These are phyloP conservation scores for Grallaria varia DNA, from an alignment of 2,113 vertebrate species.

Conservation along the genomic window DNA sequence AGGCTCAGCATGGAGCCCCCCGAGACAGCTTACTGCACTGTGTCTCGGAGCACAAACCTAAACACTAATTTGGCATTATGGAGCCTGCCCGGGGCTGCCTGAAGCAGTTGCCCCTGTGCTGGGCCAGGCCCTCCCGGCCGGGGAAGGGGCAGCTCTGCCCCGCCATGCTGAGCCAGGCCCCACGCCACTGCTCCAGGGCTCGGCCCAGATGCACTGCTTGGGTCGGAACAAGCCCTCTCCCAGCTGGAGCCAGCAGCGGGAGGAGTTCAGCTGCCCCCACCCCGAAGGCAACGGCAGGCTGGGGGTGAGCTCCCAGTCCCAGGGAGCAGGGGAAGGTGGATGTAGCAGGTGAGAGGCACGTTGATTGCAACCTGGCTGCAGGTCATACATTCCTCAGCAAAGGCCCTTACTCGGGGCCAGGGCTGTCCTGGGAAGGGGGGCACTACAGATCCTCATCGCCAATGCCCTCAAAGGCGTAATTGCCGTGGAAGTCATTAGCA, in stretches of 20 bases:
- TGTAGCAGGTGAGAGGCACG: slow-evolving; percentile 48
- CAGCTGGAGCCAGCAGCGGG: slow-evolving; percentile 48
- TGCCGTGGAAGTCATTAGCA: slow-evolving; percentile 91
- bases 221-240: slow-evolving; percentile 5
- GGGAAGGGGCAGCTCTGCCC: neutral
- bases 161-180: neutral
- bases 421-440: neutral
- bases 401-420: neutral
- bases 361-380: slow-evolving; percentile 51
- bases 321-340: slow-evolving; percentile 8
- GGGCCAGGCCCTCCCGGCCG: neutral
- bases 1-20: neutral
- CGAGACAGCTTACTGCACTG: slow-evolving; percentile 10
- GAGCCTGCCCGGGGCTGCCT: neutral
- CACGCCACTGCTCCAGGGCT: neutral
- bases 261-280: slow-evolving; percentile 14
- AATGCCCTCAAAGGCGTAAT: slow-evolving; percentile 98
- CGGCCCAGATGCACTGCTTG: neutral
- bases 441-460: slow-evolving; percentile 95
- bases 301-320: neutral
- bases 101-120: neutral
- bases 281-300: neutral
- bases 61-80: slow-evolving; percentile 72
- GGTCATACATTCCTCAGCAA: slow-evolving; percentile 66
- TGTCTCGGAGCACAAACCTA: slow-evolving; percentile 70